These are phyloP conservation scores for Trichogramma dendrolimi DNA, from an alignment of 2,888 invertebrate genomes.

Conservation along the genomic window DNA sequence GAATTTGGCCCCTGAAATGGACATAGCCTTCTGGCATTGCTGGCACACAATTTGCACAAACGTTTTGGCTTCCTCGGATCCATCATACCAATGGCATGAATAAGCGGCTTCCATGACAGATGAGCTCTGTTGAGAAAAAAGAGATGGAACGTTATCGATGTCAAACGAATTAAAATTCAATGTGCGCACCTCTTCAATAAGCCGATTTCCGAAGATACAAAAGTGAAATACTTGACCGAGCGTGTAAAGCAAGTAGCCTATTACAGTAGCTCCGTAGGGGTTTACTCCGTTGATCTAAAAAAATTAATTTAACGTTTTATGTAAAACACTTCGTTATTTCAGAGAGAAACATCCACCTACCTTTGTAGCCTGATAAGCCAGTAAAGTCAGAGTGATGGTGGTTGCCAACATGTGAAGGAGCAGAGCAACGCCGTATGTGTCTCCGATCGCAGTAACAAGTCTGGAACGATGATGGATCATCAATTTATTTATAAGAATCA, in stretches of 20 bases:
- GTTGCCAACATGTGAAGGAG: conserved; percentile 81
- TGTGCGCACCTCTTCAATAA: conserved; percentile 73
- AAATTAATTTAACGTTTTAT: conserved; percentile 3
- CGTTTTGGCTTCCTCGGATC: conserved; percentile 84
- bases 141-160: not conserved
- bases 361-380: conserved; percentile 85
- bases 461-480: conserved; percentile 52
- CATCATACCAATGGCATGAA: conserved; percentile 87
- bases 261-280: conserved; percentile 72
- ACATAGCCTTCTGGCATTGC: conserved; percentile 85
- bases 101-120: conserved; percentile 90
- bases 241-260: conserved; percentile 76
- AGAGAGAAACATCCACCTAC: conserved; percentile 48
- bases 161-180: not conserved
- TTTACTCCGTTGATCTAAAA: conserved; percentile 68
- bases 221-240: conserved; percentile 82
- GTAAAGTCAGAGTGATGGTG: conserved; percentile 75
- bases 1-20: conserved; percentile 84
- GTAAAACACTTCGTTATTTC: not conserved
- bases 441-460: conserved; percentile 75
- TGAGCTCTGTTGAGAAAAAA: conserved; percentile 62
- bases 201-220: conserved; percentile 80
- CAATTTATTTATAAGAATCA: no score
- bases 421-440: conserved; percentile 78
- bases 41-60: conserved; percentile 88